Base-by-base conservation (phyloP, 2,113 vertebrate genomes). In the Microtus richardsoni region DNA sequence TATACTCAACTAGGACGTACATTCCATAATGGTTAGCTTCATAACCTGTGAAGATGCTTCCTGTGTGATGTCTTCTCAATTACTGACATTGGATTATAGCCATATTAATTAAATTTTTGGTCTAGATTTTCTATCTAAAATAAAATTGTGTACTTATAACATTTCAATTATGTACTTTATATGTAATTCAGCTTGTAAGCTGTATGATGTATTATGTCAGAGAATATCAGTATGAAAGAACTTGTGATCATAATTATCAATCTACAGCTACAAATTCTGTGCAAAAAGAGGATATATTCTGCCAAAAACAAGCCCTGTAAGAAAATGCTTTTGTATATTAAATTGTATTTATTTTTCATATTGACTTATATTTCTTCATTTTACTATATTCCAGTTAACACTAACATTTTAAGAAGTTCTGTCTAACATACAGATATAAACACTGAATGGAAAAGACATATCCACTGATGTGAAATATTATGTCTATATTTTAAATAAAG, bases 41-140 rank as follows among this genome's bases (percentile, higher is more conserved):
- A 41, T 13, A 16, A 49, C 17, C 24, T 83, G n/a, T 36, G 26
- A 74, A 85, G 2, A 62, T 47, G 3, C 68, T 26, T 68, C 26
- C 44, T 49, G 28, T 8, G 11, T 54, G 54, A 2, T 60, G 13
- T 74, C 36, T 79, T 91, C 33, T 60, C 58, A 11, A 33, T 89
- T 68, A 71, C 6, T 68, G 44, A 39, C n/a, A 21, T 93, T 71
- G 44, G 14, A 74, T 33, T 21, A 2, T 21, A 22, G 4, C 3
- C 17, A 92, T 7, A 13, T 47, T 93, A 88, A 66, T 49, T 71
- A 86, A 58, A 24, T 78, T 70, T 82, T 82, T 0, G 33, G 16
- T 47, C 21, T 86, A 90, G 7, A 44, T 93, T 91, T 91, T 5
- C 11, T 93, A 39, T 84, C 17, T 96, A 83, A 89, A 95, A 60